phyloP scores from a whole-genome alignment of 2,888 invertebrate species.

The Odontocolon sp. region DNA sequence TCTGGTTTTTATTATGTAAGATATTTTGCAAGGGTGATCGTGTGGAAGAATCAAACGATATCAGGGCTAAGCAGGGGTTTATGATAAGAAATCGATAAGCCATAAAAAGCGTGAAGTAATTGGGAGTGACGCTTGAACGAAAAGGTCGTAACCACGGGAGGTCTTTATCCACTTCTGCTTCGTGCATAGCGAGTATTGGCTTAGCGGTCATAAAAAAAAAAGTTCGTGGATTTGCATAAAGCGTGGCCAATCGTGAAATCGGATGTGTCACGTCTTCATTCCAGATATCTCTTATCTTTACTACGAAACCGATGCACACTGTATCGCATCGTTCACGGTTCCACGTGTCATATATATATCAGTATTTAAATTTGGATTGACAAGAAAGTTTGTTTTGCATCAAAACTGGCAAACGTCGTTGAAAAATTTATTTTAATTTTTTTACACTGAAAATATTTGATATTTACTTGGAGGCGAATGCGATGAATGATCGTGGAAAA shows the following conservation, averaged over 20 bases:
- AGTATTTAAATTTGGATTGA: conserved; percentile 16
- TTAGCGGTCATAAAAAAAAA: conserved; percentile 58
- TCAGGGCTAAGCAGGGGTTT: conserved; percentile 46
- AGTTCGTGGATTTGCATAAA: conserved; percentile 67
- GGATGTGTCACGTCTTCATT: conserved; percentile 67
- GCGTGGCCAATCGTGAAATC: conserved; percentile 71
- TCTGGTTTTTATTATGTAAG: too few relatives aligned
- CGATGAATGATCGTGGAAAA: too few relatives aligned
- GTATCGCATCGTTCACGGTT: conserved; percentile 33
- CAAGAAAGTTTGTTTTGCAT: neutral
- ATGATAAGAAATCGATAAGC: conserved; percentile 69
- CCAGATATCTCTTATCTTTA: conserved; percentile 51
- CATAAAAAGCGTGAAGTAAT: conserved; percentile 68
- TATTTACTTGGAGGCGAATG: too few relatives aligned
- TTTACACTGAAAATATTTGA: too few relatives aligned
- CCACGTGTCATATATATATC: conserved; percentile 31
- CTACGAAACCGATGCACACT: neutral
- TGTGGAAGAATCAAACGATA: too few relatives aligned
- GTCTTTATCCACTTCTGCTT: conserved; percentile 63
- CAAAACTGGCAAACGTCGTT: neutral
- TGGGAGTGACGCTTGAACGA: conserved; percentile 61
- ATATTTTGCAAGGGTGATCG: conserved; percentile 62
- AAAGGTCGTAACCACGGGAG: conserved; percentile 62
- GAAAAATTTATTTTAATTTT: neutral
- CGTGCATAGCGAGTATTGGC: conserved; percentile 43